Conservation (phyloP, 37 sponge, comb jelly and placozoan genomes). For the Beroe forskalii region DNA sequence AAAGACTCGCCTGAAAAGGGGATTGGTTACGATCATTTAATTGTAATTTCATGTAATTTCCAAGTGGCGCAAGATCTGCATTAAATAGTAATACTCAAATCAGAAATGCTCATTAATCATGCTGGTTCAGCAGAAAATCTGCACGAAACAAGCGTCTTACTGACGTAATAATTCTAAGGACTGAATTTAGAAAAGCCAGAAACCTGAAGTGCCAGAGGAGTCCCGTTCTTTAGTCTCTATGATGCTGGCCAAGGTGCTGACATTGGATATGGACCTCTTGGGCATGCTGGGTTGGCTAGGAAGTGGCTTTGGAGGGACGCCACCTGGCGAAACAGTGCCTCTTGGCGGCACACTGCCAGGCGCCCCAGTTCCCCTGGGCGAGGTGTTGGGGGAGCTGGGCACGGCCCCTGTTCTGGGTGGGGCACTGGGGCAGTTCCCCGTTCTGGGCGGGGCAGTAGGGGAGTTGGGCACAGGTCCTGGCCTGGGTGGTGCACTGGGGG, state of each 20-base stretch:
- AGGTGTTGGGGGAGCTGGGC: not conserved
- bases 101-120: too few species aligned
- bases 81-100: too few species aligned
- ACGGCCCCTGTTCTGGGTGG: not conserved
- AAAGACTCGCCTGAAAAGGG: constrained; percentile 10
- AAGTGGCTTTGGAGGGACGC: not conserved
- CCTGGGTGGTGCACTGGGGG: not conserved
- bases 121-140: too few species aligned
- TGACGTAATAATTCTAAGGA: too few species aligned
- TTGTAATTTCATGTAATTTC: too few species aligned
- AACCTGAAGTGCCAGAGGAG: constrained; percentile 58
- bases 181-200: too few species aligned
- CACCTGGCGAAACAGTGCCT: not conserved
- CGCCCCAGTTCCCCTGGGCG: not conserved
- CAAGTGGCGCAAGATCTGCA: too few species aligned
- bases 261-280: not conserved
- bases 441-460: not conserved
- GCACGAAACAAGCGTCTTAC: too few species aligned
- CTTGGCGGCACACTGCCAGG: not conserved
- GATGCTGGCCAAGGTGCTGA: constrained; percentile 22
- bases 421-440: not conserved
- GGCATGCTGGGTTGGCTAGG: constrained; percentile 3
- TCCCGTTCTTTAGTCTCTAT: constrained; percentile 59
- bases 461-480: not conserved
- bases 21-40: too few species aligned